These are phyloP conservation scores for Clunio marinus DNA, from an alignment of 2,888 invertebrate genomes.

Conservation along the genomic window DNA sequence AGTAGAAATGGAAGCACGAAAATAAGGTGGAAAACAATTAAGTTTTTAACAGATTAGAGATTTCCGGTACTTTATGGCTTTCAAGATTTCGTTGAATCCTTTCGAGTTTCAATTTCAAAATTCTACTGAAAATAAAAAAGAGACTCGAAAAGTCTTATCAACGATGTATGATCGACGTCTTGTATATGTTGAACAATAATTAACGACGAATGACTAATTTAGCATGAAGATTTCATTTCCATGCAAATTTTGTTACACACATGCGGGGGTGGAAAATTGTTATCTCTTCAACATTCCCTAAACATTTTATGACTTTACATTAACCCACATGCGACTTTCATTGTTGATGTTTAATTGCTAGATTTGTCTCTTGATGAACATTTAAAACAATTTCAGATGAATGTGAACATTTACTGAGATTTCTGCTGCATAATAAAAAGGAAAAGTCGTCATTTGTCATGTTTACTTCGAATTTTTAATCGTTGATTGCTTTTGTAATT, in stretches of 20 bases:
- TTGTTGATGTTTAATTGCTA: neutral
- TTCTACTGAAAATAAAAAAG: neutral
- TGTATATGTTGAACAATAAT: slow-evolving; percentile 6
- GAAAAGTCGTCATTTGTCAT: too few species aligned
- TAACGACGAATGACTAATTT: slow-evolving; percentile 20
- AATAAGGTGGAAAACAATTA: slow-evolving; percentile 13
- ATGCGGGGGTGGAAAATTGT: neutral
- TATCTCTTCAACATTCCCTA: neutral
- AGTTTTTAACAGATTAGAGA: slow-evolving; percentile 22
- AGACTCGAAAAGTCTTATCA: slow-evolving; percentile 5
- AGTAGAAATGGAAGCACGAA: neutral
- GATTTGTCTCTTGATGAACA: neutral
- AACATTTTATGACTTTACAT: neutral
- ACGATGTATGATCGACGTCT: neutral
- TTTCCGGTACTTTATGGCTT: slow-evolving; percentile 17
- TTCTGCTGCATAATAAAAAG: too few species aligned
- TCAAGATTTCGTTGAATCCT: neutral
- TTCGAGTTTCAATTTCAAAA: neutral
- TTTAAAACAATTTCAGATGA: neutral
- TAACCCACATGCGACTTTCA: slow-evolving; percentile 8
- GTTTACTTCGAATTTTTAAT: too few species aligned
- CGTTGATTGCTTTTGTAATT: too few species aligned
- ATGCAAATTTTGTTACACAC: neutral
- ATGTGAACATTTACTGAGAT: too few species aligned
- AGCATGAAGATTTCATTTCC: neutral